Evolutionary conservation across 2,797 vertebrate genomes (phyloP), one percentile per base, ranked within the genome.

Genomic region (Lerista edwardsae): DNA sequence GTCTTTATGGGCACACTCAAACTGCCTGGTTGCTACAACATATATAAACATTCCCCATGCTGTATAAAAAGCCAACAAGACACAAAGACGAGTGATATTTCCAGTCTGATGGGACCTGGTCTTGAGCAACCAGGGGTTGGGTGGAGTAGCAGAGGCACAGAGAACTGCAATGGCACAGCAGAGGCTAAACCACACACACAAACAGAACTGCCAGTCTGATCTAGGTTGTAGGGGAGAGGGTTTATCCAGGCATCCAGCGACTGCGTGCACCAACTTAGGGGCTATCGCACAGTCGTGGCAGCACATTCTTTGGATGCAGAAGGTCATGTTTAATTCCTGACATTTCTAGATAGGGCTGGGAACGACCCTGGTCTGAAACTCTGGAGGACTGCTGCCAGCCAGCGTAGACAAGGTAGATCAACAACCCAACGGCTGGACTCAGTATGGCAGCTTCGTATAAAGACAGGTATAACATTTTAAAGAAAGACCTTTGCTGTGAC

Each of bases 1-100:
- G 91, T 89, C 61, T 29, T 82, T 39, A 76, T n/a, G 44, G 86
- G 11, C 89, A 80, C 83, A 86, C 31, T 80, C 92, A 83, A 85
- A 72, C 57, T 0, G 78, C 74, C 83, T 29, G 81, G 94, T 95
- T 95, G 94, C 94, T 92, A 95, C 93, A 94, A 95, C 93, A 95
- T 85, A 57, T 1, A 51, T 95, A 93, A 95, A 95, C 93, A 95
- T 83, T 88, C 87, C 87, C 89, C 90, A 90, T 75, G 65, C 25
- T 0, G 0, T 85, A 91, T 84, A 89, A 92, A 90, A 90, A 79
- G 88, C 91, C 90, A 80, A 51, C 1, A 85, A 86, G 90, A 57
- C 82, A 7, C 91, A 59, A 80, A 88, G 90, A 90, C 23, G 62
- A 91, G 79, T 80, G 64, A 84, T 84, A 39, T 93, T 92, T 90